These are phyloP conservation scores for Andrena haemorrhoa DNA, from an alignment of 2,888 invertebrate species.

Conservation along the genomic window DNA sequence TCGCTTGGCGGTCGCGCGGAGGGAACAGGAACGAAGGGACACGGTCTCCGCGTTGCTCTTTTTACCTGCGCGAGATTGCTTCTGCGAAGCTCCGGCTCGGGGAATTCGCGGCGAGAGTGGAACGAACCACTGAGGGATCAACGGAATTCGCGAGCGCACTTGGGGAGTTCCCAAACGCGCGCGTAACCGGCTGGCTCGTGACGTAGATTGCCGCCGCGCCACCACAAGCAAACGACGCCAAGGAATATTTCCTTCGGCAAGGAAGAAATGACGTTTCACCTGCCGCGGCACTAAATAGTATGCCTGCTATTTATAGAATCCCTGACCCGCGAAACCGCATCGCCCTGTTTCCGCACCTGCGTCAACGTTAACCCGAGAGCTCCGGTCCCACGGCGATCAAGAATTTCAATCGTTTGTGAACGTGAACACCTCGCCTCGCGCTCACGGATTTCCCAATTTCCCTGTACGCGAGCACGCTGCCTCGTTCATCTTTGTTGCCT, in stretches of 20 bases:
- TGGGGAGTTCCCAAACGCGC: constrained; percentile 59
- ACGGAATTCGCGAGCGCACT: constrained; percentile 40
- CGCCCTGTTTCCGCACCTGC: not conserved
- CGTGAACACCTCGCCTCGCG: not conserved
- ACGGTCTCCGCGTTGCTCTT: not conserved
- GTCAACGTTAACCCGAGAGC: not conserved
- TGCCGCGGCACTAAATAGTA: constrained; percentile 6
- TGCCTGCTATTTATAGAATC: constrained; percentile 45
- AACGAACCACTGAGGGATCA: constrained; percentile 45
- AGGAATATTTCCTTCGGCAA: constrained; percentile 52
- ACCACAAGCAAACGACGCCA: constrained; percentile 33
- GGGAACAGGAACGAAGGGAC: not conserved
- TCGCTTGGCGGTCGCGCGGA: not conserved
- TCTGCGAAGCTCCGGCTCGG: constrained; percentile 32
- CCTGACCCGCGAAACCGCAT: constrained; percentile 12
- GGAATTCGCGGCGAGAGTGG: constrained; percentile 55
- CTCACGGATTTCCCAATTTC: not conserved
- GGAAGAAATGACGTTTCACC: constrained; percentile 35
- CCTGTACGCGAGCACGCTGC: not conserved
- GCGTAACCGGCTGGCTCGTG: constrained; percentile 48
- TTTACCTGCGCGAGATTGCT: constrained; percentile 4
- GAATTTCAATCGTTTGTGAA: not conserved
- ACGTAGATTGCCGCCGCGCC: constrained; percentile 46
- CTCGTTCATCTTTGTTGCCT: not conserved
- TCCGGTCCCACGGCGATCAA: not conserved